Conservation (phyloP, 2,113 vertebrate species). For the Mellivora capensis region DNA sequence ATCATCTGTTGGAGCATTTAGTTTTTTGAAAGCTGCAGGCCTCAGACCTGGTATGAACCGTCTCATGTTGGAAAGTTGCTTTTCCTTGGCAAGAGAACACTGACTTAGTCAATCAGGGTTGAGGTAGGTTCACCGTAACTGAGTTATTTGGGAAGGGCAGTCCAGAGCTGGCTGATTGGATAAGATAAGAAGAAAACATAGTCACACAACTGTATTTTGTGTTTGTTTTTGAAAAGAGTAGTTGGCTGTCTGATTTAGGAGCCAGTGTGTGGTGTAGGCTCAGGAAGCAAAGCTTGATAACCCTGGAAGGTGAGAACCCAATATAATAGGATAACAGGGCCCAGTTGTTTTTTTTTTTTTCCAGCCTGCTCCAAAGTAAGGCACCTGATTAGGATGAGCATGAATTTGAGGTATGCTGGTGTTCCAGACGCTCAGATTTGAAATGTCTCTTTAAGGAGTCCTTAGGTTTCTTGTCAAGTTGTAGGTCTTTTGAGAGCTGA, state of each 20-base stretch:
- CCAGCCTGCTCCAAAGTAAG: background rate
- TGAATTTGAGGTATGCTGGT: background rate
- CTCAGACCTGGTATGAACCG: background rate
- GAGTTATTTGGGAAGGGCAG: background rate
- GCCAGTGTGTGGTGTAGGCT: background rate
- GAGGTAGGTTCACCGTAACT: background rate
- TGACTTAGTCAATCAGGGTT: background rate
- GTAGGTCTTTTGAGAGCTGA: background rate
- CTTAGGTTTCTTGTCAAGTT: background rate
- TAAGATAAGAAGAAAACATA: conserved; percentile 12
- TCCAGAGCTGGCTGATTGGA: background rate
- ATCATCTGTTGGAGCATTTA: background rate
- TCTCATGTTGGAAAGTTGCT: background rate
- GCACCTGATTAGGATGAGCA: background rate
- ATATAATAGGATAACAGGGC: background rate
- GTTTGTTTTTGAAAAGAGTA: conserved; percentile 25
- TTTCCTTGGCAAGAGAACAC: background rate
- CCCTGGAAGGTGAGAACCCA: background rate
- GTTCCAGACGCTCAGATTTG: background rate
- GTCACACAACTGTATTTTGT: background rate
- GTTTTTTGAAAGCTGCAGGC: background rate
- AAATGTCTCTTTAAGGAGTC: background rate
- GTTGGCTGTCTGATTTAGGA: background rate
- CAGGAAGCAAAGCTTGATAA: conserved; percentile 47
- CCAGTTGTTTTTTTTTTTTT: background rate